These are phyloP conservation scores for Campopleginae sp. DNA, from an alignment of 2,888 invertebrate species.

Conservation along the genomic window DNA sequence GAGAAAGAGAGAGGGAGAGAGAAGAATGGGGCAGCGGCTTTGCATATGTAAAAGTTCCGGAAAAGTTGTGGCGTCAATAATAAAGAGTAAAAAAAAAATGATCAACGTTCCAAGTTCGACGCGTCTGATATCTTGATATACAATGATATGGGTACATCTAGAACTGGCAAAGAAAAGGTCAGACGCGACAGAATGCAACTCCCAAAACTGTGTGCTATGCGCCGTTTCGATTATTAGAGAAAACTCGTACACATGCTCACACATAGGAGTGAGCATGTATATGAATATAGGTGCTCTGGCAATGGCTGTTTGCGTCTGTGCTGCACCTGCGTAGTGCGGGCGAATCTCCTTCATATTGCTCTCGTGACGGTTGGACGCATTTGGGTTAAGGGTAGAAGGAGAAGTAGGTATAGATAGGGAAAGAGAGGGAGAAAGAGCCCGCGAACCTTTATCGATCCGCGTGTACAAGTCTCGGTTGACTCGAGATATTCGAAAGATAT, in stretches of 20 bases:
- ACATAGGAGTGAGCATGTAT: neutral
- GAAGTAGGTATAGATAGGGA: constrained; percentile 47
- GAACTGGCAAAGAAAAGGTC: neutral
- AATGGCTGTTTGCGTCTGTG: constrained; percentile 61
- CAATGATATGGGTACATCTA: neutral
- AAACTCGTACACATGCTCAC: neutral
- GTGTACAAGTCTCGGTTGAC: constrained; percentile 63
- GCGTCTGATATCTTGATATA: constrained; percentile 27
- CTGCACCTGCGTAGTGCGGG: constrained; percentile 69
- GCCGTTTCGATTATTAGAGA: constrained; percentile 24
- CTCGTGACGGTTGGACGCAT: constrained; percentile 70
- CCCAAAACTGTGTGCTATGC: neutral
- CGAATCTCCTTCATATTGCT: constrained; percentile 67
- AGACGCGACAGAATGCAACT: neutral
- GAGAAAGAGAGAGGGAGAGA: neutral
- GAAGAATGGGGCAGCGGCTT: neutral
- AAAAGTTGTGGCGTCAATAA: constrained; percentile 30
- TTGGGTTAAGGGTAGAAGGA: constrained; percentile 72
- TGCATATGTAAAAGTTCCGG: constrained; percentile 12
- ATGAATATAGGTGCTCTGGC: constrained; percentile 14
- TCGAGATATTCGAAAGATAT: constrained; percentile 61
- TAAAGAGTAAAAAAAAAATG: constrained; percentile 44
- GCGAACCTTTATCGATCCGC: constrained; percentile 71
- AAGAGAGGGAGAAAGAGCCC: constrained; percentile 50
- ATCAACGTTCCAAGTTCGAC: constrained; percentile 40